These are phyloP conservation scores for Tympanoctomys barrerae DNA, from an alignment of 2,797 vertebrate genomes.

Conservation along the genomic window DNA sequence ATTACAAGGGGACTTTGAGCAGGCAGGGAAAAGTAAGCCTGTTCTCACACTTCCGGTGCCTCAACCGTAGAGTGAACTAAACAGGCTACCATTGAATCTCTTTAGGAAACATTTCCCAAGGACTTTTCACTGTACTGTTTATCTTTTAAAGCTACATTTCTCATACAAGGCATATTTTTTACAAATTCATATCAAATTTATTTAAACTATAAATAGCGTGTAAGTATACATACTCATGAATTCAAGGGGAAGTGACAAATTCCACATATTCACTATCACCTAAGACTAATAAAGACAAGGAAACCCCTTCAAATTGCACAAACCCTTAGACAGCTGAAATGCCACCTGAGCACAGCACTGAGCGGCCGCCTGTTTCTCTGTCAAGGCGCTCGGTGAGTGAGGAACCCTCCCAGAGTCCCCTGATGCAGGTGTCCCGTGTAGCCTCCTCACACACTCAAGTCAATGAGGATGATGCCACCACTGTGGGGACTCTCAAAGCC, in stretches of 20 bases:
- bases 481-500: background rate
- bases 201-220: background rate
- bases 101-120: background rate
- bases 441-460: background rate
- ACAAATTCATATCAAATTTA: background rate
- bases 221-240: background rate
- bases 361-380: background rate
- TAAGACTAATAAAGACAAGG: background rate
- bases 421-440: background rate
- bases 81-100: background rate
- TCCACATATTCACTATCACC: background rate
- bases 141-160: background rate
- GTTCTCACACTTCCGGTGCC: background rate
- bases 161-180: background rate
- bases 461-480: fast-evolving
- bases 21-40: background rate
- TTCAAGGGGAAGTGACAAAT: background rate
- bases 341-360: background rate
- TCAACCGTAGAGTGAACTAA: background rate
- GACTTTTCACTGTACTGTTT: background rate
- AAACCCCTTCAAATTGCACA: background rate
- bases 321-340: too few species aligned
- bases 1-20: background rate
- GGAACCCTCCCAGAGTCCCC: background rate
- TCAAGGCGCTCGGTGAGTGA: background rate